Base-by-base conservation (phyloP, 2,113 vertebrate species). In the Hydrolagus affinis region DNA sequence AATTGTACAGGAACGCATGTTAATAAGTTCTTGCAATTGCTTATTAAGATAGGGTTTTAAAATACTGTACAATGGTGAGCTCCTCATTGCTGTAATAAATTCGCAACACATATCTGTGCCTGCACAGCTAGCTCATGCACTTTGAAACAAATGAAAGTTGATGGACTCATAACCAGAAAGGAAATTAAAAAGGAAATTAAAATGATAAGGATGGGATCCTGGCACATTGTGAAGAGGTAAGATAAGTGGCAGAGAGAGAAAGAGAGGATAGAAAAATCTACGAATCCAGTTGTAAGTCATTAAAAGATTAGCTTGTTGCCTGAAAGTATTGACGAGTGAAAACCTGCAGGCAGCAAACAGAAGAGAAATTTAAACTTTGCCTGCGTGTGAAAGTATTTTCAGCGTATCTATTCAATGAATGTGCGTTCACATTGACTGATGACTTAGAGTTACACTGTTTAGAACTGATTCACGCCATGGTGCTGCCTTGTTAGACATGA, bases 181-280 rank as follows among this genome's bases (percentile, higher is more conserved):
- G 78, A 83, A 32, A 66, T 83, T 66, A 83, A 66, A 83, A 66
- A 83, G 78, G 78, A 83, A 83, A 83, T 83, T 19, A 17, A 9
- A 66, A 3, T 17, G 62, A 66, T 32, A 83, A 83, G 30, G 15
- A 73, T 73, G 2, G 62, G 62, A 66, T 66, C 44, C 44, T 44
- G 44, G 44, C 44, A 44, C 44, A 6, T 6, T 80, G 15, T 32
- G 66, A 19, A 17, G 66, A 32, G 28, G 17, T 83, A 32, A 68
- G 66, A 30, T 83, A 30, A 66, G 28, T 83, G 28, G 66, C 12
- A 44, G 44, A 44, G 44, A 44, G 44, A 44, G 44, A 30, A 62
- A 62, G 25, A 60, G 21, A 17, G 76, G 57, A 19, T 83, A 30
- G 60, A 21, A 23, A 32, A 68, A 8, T 68, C 25, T 68, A 17